A percentile compares a stretch with the other conserved stretches of the same genome.
These are phyloP conservation scores for Leguminivora glycinivorella DNA, from an alignment of 1,140 invertebrate genomes.

Conservation along the genomic window DNA sequence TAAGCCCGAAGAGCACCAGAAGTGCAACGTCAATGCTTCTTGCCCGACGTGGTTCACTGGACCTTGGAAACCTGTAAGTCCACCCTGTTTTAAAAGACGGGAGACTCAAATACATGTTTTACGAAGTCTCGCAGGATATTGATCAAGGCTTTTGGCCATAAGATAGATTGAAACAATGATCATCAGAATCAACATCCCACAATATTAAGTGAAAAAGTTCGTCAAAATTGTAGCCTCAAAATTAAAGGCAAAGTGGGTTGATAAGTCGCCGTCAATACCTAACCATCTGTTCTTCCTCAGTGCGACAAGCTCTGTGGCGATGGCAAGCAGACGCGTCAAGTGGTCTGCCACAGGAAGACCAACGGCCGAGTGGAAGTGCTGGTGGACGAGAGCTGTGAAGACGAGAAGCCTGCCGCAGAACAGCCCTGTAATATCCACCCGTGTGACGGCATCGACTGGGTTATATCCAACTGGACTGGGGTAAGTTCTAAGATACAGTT, in stretches of 20 bases:
- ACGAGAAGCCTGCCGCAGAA: slow-evolving; percentile 85
- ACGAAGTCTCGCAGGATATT: too few species aligned
- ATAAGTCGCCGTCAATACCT: neutral
- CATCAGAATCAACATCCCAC: too few species aligned
- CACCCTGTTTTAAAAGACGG: too few species aligned
- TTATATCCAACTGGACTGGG: slow-evolving; percentile 92
- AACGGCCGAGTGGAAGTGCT: slow-evolving; percentile 86
- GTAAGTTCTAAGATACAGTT: too few species aligned
- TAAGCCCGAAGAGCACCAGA: slow-evolving; percentile 84
- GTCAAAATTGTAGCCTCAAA: too few species aligned
- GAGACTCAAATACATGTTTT: too few species aligned
- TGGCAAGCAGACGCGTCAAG: slow-evolving; percentile 86
- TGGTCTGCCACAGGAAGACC: slow-evolving; percentile 87
- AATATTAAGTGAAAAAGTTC: too few species aligned
- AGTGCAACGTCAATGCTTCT: slow-evolving; percentile 86
- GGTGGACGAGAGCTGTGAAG: slow-evolving; percentile 84
- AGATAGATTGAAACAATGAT: too few species aligned
- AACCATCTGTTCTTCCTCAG: slow-evolving; percentile 66
- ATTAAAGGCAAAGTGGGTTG: too few species aligned
- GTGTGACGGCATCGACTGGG: slow-evolving; percentile 96
- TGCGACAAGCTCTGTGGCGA: slow-evolving; percentile 94
- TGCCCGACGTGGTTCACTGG: slow-evolving; percentile 92
- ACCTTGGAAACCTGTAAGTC: slow-evolving; percentile 90
- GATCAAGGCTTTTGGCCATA: too few species aligned
- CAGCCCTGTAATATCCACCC: slow-evolving; percentile 87